These are phyloP conservation scores for Ecliptopera silaceata DNA, from an alignment of 2,888 invertebrate species.

Conservation along the genomic window DNA sequence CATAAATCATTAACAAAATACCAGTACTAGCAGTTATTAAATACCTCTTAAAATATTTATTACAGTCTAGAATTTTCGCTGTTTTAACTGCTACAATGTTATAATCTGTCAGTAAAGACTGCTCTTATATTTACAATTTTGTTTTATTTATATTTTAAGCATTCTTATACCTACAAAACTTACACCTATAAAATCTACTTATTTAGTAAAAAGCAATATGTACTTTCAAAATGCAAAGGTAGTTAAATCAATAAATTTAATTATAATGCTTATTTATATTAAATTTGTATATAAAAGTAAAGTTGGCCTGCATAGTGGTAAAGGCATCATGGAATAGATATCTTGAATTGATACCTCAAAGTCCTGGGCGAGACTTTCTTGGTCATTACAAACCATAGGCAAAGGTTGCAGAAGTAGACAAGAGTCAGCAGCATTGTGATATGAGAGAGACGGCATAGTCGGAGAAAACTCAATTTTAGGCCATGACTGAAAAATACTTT, in stretches of 20 bases:
- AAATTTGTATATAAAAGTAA: slow-evolving; percentile 4
- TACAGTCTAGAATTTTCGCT: slow-evolving; percentile 24
- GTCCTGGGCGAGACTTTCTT: slow-evolving; percentile 63
- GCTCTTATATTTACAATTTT: slow-evolving; percentile 50
- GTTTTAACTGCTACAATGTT: neutral
- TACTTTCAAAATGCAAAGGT: slow-evolving; percentile 22
- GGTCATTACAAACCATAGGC: slow-evolving; percentile 72
- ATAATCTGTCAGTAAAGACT: slow-evolving; percentile 75
- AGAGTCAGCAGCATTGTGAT: slow-evolving; percentile 72
- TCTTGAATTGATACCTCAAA: slow-evolving; percentile 61
- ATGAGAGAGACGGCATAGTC: slow-evolving; percentile 69
- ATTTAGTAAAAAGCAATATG: neutral
- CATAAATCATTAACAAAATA: slow-evolving; percentile 4
- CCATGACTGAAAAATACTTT: slow-evolving; percentile 59
- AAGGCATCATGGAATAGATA: slow-evolving; percentile 48
- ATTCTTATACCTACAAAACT: no score
- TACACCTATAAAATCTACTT: no score
- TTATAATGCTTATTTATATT: slow-evolving; percentile 33
- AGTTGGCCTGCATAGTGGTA: neutral
- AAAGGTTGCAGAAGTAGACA: slow-evolving; percentile 73
- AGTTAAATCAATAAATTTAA: slow-evolving; percentile 35
- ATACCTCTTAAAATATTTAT: slow-evolving; percentile 62
- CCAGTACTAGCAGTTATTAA: slow-evolving; percentile 40
- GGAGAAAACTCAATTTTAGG: slow-evolving; percentile 69
- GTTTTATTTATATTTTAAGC: no score